A percentile compares a stretch with the other conserved stretches of the same genome.
Evolutionary conservation across 2,113 vertebrate genomes (phyloP).

Genomic region (Ginglymostoma cirratum): DNA sequence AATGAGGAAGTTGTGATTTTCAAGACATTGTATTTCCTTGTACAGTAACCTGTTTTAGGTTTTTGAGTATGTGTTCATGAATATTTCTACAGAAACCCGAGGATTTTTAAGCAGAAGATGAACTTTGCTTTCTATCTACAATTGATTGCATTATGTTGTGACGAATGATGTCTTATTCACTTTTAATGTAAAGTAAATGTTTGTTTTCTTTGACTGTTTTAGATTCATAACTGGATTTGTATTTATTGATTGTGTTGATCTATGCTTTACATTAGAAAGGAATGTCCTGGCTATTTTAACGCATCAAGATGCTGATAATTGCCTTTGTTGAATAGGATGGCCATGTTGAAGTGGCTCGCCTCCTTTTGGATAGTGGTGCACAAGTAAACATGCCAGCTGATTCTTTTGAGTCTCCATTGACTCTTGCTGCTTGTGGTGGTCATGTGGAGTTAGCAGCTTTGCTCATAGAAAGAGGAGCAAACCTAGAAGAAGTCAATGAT

Average conservation of each 20-base stretch:
- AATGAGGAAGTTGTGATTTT: neutral
- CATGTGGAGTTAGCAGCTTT: slow-evolving; percentile 91
- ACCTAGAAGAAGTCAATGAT: slow-evolving; percentile 97
- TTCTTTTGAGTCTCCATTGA: slow-evolving; percentile 94
- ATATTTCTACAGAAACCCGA: neutral
- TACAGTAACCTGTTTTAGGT: neutral
- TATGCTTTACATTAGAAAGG: neutral
- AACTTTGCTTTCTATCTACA: neutral
- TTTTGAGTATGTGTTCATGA: neutral
- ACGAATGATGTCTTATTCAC: neutral
- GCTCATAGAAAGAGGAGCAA: slow-evolving; percentile 93
- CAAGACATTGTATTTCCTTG: neutral
- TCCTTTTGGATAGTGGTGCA: slow-evolving; percentile 95
- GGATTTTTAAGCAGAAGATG: neutral
- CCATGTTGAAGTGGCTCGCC: slow-evolving; percentile 91
- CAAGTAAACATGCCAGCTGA: slow-evolving; percentile 99
- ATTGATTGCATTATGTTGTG: neutral
- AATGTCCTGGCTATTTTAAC: neutral
- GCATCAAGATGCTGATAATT: neutral
- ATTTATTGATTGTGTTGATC: neutral
- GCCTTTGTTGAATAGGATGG: slow-evolving; percentile 71
- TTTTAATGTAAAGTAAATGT: neutral
- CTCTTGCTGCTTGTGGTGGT: slow-evolving; percentile 90
- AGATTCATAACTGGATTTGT: neutral
- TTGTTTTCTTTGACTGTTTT: neutral